Base-by-base conservation (phyloP, 2,797 vertebrate species). In the Podargus strigoides region DNA sequence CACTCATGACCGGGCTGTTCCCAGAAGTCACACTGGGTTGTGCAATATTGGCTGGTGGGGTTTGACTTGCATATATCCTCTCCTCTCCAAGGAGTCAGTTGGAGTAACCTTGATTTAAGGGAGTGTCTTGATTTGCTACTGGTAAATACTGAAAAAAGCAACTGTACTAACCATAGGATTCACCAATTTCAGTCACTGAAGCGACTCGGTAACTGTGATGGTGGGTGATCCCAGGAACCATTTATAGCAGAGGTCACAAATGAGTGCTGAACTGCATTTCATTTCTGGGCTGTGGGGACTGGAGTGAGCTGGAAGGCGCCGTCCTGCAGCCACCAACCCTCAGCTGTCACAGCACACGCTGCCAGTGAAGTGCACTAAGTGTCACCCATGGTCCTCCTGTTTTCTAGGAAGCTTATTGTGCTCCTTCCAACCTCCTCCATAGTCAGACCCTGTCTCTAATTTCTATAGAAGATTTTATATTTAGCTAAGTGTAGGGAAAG, bases 301-400 rank as follows among this genome's bases (percentile, higher is more conserved):
- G 16, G 58, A n/a, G 69, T 4, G 90, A 85, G 87, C 68, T 34
- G 78, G 80, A 46, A 96, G 20, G 69, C 52, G 72, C 64, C 20
- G 4, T 30, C 36, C 63, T 22, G 0, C 1, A 0, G 28, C 12
- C 5, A 6, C 14, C 22, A 36, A 7, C 60, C 70, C 3, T n/a
- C 39, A 3, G 66, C n/a, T 9, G 4, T 5, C 1, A 14, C 23
- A 10, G 19, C 72, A 63, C 4, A 0, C 15, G 59, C 17, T 2
- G 7, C 26, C 19, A 64, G 32, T 3, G 36, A 49, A 10, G 67
- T 14, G 39, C 52, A 20, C 44, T 0, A 4, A 19, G 68, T 0
- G 4, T 67, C 64, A 12, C 44, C 66, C 87, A n/a, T 4, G 3
- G 14, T 34, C 64, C 60, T 63, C 46, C 64, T 36, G 1, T 3